Evolutionary conservation across 2,888 invertebrate species (phyloP), one percentile per base, ranked within the genome.

Genomic region (Portevinia maculata): DNA sequence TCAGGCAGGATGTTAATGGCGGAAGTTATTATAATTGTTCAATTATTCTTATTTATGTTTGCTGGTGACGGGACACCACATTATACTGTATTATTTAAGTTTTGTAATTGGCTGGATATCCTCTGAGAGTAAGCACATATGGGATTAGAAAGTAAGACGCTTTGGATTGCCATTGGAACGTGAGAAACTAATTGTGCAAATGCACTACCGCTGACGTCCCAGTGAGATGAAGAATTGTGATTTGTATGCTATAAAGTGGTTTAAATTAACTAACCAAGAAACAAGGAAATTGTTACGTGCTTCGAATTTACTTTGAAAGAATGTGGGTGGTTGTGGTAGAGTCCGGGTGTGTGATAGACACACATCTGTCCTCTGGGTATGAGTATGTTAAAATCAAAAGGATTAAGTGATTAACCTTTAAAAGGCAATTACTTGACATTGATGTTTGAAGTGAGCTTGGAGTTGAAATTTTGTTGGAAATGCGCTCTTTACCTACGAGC

Each of bases 321-420:
- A 6, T 28, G 39, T 39, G 15, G 48, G 28, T 21, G 9, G 5
- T n/a, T n/a, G n/a, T 21, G 11, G 24, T 24, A 5, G 3, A 5
- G 24, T 11, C 19, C 0, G 11, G 9, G 17, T 9, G 3, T 28
- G 9, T 11, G 28, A 17, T 6, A 32, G 30, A 3, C 6, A 19
- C n/a, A 32, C 13, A 7, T 32, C 37, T 24, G 3, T 9, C 41
- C 30, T 44, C 19, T 15, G 44, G 24, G 15, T 34, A 15, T 13
- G 13, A 28, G 15, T 6, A 13, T 39, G 30, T 3, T 6, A 30
- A 17, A 19, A 8, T 28, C 13, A 48, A 21, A 48, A 32, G 41
- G 70, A 71, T 71, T 71, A 60, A 71, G 52, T 52, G 70, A 71
- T 59, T 59, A 70, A 48, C 50, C 50, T 48, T 59, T 24, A 5